phyloP scores from a whole-genome alignment of 2,797 vertebrate species.

The Malurus leucopterus region DNA sequence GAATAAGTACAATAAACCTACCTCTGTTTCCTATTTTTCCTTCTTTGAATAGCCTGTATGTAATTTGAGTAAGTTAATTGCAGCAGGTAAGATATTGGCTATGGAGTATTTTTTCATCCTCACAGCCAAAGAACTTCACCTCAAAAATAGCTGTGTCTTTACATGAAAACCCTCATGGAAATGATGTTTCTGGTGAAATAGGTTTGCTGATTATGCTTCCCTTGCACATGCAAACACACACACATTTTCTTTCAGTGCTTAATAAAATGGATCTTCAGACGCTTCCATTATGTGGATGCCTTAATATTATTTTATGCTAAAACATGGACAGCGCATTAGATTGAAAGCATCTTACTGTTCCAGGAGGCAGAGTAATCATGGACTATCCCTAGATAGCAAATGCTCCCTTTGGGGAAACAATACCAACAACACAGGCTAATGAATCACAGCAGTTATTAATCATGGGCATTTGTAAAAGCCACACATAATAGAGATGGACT shows the following conservation, averaged over 20 bases:
- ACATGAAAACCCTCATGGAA: fast-evolving
- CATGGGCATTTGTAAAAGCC: conserved; percentile 1
- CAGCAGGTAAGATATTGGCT: not conserved
- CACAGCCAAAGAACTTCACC: not conserved
- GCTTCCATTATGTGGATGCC: conserved; percentile 52
- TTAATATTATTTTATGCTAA: conserved; percentile 68
- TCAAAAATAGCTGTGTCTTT: not conserved
- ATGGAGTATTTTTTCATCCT: not conserved
- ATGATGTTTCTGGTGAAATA: not conserved
- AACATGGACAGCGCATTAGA: conserved; percentile 34
- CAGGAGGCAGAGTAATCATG: conserved; percentile 41
- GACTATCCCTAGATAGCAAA: conserved; percentile 40
- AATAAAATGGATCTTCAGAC: conserved; percentile 56
- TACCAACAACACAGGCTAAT: conserved; percentile 38
- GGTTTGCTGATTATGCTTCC: conserved; percentile 6
- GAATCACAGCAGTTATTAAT: conserved; percentile 47
- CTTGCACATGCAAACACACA: not conserved
- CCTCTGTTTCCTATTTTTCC: conserved; percentile 20
- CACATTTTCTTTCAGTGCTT: conserved; percentile 33
- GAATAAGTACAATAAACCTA: conserved; percentile 19
- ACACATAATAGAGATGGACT: not conserved
- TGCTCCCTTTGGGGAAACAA: conserved; percentile 47
- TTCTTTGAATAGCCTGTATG: not conserved
- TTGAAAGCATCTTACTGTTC: conserved; percentile 56
- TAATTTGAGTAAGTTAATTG: conserved; percentile 25